Evolutionary conservation across 2,888 invertebrate genomes (phyloP).

Genomic region (Operophtera brumata): DNA sequence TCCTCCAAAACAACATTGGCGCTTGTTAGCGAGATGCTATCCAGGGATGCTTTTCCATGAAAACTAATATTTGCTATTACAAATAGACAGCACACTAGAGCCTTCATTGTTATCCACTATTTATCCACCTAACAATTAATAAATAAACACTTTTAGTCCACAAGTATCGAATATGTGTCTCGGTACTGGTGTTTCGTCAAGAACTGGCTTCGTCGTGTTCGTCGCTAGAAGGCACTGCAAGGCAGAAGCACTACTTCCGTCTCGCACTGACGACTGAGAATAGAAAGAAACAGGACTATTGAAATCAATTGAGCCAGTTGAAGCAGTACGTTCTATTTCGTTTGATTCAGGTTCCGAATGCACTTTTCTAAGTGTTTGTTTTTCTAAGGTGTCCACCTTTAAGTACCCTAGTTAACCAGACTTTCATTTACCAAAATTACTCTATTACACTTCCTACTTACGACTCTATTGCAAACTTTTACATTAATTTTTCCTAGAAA

Average conservation of each 20-base stretch:
- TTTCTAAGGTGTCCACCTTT: not conserved
- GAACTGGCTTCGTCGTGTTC: too few relatives aligned
- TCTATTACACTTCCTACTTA: not conserved
- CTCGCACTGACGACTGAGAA: slow-evolving; percentile 12
- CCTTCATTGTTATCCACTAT: slow-evolving; percentile 52
- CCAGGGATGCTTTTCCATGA: slow-evolving; percentile 70
- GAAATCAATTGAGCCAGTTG: slow-evolving; percentile 5
- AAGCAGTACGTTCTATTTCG: slow-evolving; percentile 13
- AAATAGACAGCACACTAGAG: slow-evolving; percentile 59
- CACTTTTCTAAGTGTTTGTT: too few relatives aligned
- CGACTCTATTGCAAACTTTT: too few relatives aligned
- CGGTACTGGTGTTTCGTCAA: slow-evolving; percentile 10
- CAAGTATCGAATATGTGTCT: slow-evolving; percentile 5
- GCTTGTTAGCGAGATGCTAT: slow-evolving; percentile 58
- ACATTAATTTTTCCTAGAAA: not conserved
- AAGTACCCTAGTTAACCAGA: not conserved
- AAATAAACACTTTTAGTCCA: not conserved
- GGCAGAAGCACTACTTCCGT: not conserved
- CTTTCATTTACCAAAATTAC: not conserved
- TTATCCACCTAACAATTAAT: slow-evolving; percentile 3
- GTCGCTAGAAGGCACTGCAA: not conserved
- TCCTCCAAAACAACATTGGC: slow-evolving; percentile 60
- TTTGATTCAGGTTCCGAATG: not conserved
- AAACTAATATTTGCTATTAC: slow-evolving; percentile 64
- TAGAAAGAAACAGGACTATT: slow-evolving; percentile 10